A percentile compares a stretch with the other conserved stretches of the same genome.
These are phyloP conservation scores for Thamnophis elegans DNA, from an alignment of 2,797 vertebrate species.

Conservation along the genomic window DNA sequence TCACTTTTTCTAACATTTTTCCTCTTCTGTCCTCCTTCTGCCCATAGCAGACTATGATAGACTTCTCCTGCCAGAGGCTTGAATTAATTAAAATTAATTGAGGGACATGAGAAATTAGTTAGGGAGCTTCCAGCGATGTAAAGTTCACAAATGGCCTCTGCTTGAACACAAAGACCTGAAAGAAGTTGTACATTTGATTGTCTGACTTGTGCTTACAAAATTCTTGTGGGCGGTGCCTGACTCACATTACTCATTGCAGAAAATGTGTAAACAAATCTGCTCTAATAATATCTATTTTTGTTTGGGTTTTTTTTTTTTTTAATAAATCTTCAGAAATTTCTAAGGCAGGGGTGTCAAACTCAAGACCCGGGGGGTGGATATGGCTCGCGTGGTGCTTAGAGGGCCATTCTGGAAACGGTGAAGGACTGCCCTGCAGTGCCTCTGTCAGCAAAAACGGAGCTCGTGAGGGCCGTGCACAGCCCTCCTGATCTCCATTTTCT, in stretches of 20 bases:
- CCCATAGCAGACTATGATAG: neutral
- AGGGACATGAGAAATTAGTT: neutral
- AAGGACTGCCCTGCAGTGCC: too few species aligned
- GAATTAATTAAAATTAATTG: neutral
- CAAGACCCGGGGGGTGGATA: too few species aligned
- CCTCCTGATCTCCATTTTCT: too few species aligned
- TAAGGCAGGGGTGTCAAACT: neutral
- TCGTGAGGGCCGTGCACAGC: accelerated
- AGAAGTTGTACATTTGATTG: neutral
- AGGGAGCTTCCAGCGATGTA: neutral
- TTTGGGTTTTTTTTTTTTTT: neutral
- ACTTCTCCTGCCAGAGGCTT: neutral
- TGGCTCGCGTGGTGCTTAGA: too few species aligned
- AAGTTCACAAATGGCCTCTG: neutral
- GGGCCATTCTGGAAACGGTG: too few species aligned
- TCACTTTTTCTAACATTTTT: neutral
- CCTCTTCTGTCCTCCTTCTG: neutral
- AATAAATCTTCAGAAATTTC: neutral
- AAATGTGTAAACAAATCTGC: neutral
- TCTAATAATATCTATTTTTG: neutral
- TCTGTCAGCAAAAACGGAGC: too few species aligned
- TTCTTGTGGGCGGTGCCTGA: neutral
- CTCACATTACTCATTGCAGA: neutral
- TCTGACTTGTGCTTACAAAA: neutral
- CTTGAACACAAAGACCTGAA: neutral